A percentile compares a stretch with the other conserved stretches of the same genome.
These are phyloP conservation scores for Pseudococcus viburni DNA, from an alignment of 2,888 invertebrate species.

Conservation along the genomic window DNA sequence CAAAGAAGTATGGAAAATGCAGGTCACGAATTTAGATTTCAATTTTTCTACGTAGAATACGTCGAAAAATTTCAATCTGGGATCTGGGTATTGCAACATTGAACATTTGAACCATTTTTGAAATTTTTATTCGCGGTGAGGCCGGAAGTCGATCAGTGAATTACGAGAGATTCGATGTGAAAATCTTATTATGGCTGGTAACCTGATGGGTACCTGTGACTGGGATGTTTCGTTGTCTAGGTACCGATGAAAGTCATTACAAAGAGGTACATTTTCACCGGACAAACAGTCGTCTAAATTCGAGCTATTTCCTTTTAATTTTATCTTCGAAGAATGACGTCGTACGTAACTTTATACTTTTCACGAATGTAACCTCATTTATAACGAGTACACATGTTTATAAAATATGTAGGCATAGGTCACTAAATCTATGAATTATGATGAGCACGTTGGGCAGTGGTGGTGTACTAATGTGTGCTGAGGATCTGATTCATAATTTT, in stretches of 20 bases:
- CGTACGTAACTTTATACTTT: neutral
- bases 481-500: no score
- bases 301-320: slow-evolving; percentile 28
- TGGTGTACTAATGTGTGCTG: no score
- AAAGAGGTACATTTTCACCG: slow-evolving; percentile 8
- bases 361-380: slow-evolving; percentile 13
- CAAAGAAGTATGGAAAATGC: neutral
- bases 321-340: neutral
- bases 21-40: slow-evolving; percentile 16
- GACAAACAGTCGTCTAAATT: neutral
- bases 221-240: neutral
- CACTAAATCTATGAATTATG: no score
- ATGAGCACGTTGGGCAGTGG: neutral
- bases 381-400: neutral
- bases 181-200: neutral
- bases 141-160: neutral
- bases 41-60: neutral
- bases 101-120: neutral
- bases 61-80: neutral
- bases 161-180: neutral
- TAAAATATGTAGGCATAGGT: neutral
- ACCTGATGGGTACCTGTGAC: neutral
- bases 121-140: neutral
- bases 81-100: neutral
- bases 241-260: neutral